These are phyloP conservation scores for Drosophila bipectinata DNA, from an alignment of 1,140 invertebrate species.

Conservation along the genomic window DNA sequence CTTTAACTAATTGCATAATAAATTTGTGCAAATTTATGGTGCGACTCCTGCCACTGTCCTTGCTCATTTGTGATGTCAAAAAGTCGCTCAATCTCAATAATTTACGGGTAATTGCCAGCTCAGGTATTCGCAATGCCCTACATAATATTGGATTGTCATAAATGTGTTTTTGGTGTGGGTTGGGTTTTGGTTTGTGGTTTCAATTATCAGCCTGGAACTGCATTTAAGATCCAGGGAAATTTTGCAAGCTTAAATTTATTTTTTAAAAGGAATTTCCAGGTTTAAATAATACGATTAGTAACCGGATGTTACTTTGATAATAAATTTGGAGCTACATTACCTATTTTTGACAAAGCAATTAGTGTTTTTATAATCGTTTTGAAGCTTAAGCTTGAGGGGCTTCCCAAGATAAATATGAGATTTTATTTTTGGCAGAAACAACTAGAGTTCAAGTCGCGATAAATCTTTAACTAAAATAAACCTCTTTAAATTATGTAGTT, in stretches of 20 bases:
- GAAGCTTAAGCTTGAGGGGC: not conserved
- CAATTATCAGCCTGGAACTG: constrained; percentile 13
- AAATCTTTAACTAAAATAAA: not conserved
- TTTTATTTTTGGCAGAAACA: not conserved
- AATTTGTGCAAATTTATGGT: constrained; percentile 71
- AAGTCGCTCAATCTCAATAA: constrained; percentile 61
- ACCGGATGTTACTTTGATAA: too few relatives aligned
- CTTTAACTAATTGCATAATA: constrained; percentile 80
- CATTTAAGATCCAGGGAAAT: constrained; percentile 7
- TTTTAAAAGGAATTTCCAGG: too few relatives aligned
- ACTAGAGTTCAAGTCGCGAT: not conserved
- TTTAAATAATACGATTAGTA: too few relatives aligned
- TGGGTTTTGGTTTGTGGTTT: constrained; percentile 25
- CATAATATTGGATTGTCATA: constrained; percentile 50
- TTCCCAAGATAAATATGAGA: not conserved
- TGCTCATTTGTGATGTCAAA: constrained; percentile 64
- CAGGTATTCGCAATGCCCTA: constrained; percentile 28
- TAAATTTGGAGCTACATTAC: not conserved
- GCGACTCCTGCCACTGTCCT: constrained; percentile 26
- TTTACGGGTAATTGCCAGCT: constrained; percentile 29
- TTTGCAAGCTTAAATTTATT: too few relatives aligned
- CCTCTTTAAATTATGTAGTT: not conserved
- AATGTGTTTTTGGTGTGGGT: constrained; percentile 25
- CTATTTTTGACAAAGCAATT: not conserved
- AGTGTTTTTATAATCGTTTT: not conserved